phyloP scores from a whole-genome alignment of 2,113 vertebrate species.

The Nothocercus nigrocapillus region DNA sequence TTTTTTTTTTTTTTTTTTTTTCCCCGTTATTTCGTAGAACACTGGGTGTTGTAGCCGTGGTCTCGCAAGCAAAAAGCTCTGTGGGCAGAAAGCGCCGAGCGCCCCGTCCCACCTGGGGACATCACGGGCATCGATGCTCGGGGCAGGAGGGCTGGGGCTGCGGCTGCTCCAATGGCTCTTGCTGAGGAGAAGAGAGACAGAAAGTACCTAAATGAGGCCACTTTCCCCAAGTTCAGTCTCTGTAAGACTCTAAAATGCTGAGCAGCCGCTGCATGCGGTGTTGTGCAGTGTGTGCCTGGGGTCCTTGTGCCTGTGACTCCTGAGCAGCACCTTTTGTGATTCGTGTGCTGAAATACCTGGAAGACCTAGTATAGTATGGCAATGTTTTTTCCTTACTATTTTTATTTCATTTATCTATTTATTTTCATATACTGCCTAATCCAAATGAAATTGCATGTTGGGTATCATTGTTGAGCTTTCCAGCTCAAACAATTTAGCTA shows the following conservation, averaged over 20 bases:
- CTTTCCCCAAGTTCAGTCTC: neutral
- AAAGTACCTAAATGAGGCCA: rapidly evolving
- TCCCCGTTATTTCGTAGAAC: neutral
- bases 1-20: no score
- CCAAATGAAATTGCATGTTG: rapidly evolving
- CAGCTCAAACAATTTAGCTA: no score
- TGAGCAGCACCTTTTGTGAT: neutral
- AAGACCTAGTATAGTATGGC: neutral
- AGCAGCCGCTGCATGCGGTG: neutral
- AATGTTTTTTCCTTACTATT: no score
- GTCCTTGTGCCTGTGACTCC: neutral
- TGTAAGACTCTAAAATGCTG: rapidly evolving
- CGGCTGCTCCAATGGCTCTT: neutral
- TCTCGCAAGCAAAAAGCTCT: neutral
- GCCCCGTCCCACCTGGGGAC: neutral
- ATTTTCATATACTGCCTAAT: rapidly evolving
- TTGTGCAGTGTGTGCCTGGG: neutral
- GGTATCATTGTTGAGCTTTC: rapidly evolving
- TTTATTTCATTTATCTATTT: no score
- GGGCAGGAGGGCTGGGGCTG: neutral
- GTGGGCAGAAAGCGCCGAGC: no score
- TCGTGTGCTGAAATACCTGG: neutral
- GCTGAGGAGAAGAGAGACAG: rapidly evolving
- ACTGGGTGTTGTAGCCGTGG: no score
- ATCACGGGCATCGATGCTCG: no score